Percentiles rank a stretch among this genome's conserved stretches.
Conservation (phyloP, 2,797 vertebrate species). For the Gastrophryne carolinensis region DNA sequence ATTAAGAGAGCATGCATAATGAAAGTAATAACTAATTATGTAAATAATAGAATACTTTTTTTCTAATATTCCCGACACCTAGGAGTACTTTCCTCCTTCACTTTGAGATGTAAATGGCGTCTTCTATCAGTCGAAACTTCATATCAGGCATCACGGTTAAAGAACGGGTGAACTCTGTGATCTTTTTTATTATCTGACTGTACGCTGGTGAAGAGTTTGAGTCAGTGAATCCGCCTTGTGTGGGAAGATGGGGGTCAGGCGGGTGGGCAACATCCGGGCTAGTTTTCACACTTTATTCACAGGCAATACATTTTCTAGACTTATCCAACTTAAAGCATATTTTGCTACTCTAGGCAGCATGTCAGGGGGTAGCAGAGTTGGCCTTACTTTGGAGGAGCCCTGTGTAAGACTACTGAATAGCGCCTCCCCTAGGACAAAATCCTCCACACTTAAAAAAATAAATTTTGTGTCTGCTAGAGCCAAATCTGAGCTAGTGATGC, state of each 20-base stretch:
- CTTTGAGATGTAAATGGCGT: constrained; percentile 71
- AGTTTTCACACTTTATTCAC: not conserved
- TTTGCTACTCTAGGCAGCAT: not conserved
- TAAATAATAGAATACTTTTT: constrained; percentile 85
- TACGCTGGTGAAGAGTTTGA: not conserved
- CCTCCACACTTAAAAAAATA: no score
- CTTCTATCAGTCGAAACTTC: constrained; percentile 68
- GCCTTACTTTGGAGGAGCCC: no score
- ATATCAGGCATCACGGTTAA: constrained; percentile 67
- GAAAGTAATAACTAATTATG: constrained; percentile 89
- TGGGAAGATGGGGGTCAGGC: constrained; percentile 9
- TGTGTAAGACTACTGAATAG: no score
- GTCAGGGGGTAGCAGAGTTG: no score
- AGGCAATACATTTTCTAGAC: not conserved
- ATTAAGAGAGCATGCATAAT: constrained; percentile 85
- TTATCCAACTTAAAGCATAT: no score
- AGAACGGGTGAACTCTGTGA: constrained; percentile 67
- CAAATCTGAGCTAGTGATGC: no score
- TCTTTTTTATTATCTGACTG: constrained; percentile 57
- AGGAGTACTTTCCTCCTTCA: constrained; percentile 77
- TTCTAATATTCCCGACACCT: constrained; percentile 80
- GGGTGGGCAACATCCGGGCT: not conserved
- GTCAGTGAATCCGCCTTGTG: constrained; percentile 6
- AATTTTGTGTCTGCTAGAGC: no score
- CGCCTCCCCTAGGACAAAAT: no score